A percentile compares a stretch with the other conserved stretches of the same genome.
Conservation (phyloP, 30 jellyfish, hydroid and myxozoan species). For the Mastigias papua region DNA sequence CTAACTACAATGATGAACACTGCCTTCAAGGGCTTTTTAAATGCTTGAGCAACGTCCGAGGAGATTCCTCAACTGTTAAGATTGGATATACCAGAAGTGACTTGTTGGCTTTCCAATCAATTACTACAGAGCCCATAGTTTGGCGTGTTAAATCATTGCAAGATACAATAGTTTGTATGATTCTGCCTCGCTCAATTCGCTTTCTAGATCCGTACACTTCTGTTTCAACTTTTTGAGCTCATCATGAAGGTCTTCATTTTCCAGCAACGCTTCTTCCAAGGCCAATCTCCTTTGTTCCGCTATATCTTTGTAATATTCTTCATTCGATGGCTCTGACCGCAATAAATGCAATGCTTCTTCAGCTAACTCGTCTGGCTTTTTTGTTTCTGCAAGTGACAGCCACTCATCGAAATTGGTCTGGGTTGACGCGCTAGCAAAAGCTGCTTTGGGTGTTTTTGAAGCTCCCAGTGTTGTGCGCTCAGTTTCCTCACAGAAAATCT, state of each 20-base stretch:
- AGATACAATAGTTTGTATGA: conserved; percentile 69
- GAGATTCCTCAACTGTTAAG: too few species aligned
- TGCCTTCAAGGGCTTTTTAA: too few species aligned
- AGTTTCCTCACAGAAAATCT: conserved; percentile 39
- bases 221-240: conserved; percentile 67
- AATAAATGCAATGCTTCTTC: conserved; percentile 82
- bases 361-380: conserved; percentile 58
- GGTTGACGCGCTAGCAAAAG: conserved; percentile 15
- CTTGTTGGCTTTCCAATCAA: background rate
- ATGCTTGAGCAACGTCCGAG: too few species aligned
- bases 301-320: conserved; percentile 74
- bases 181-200: conserved; percentile 80
- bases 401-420: conserved; percentile 76
- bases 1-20: too few species aligned
- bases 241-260: conserved; percentile 86
- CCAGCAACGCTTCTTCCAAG: conserved; percentile 87
- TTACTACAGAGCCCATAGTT: background rate
- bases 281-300: conserved; percentile 94
- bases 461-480: background rate
- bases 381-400: conserved; percentile 47
- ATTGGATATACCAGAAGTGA: too few species aligned
- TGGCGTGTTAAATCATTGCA: conserved; percentile 25
- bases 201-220: conserved; percentile 56
- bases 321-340: conserved; percentile 80
- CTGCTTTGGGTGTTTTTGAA: background rate